Percentiles rank a stretch among this genome's conserved stretches.
Evolutionary conservation across 53 echinoderm and acorn worm species (phyloP).

Genomic region (Mesocentrotus franciscanus): DNA sequence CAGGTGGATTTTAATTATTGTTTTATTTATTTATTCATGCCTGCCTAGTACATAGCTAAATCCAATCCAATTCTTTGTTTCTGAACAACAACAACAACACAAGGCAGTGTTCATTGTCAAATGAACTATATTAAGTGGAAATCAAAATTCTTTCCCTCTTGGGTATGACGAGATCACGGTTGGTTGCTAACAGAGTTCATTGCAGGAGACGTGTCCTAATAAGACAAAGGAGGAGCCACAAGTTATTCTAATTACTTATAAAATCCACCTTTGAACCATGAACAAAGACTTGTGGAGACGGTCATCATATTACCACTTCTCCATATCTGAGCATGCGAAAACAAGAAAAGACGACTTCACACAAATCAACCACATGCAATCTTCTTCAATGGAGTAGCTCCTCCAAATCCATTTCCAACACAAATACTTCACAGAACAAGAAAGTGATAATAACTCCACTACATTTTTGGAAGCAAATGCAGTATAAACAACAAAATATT

Average conservation of each 20-base stretch:
- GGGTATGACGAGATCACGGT: not conserved
- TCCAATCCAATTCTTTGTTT: no score
- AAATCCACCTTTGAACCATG: no score
- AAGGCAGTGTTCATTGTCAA: no score
- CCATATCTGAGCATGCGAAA: not conserved
- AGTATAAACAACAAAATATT: no score
- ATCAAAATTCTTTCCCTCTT: not conserved
- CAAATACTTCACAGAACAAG: no score
- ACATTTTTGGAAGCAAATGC: no score
- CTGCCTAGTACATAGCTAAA: not conserved
- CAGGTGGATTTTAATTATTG: not conserved
- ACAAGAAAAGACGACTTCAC: not conserved
- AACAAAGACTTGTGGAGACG: no score
- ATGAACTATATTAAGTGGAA: no score
- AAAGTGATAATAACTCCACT: no score
- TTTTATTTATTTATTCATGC: not conserved
- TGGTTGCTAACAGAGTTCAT: not conserved
- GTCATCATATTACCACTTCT: not conserved
- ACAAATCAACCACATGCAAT: not conserved
- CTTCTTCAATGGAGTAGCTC: not conserved
- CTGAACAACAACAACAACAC: not conserved
- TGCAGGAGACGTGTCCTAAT: not conserved
- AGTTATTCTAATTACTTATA: no score
- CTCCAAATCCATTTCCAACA: not conserved
- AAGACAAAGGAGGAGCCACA: no score